These are phyloP conservation scores for Pocota personata DNA, from an alignment of 2,888 invertebrate species.

Conservation along the genomic window DNA sequence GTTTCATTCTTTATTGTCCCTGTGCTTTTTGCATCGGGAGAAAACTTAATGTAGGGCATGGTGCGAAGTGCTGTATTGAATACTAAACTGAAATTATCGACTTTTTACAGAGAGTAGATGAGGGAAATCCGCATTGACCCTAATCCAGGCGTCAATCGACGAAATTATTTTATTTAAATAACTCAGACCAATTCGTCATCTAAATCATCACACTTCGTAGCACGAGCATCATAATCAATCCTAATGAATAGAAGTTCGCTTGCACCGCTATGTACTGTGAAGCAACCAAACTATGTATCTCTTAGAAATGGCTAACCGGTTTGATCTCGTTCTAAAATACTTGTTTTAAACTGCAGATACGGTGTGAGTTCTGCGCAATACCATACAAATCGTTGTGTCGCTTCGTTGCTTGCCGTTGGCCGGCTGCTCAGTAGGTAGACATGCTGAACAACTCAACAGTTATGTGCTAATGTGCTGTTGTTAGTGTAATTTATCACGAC, in stretches of 20 bases:
- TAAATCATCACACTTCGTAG: slow-evolving; percentile 45
- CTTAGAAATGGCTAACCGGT: slow-evolving; percentile 34
- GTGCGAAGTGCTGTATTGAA: slow-evolving; percentile 41
- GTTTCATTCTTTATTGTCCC: slow-evolving; percentile 17
- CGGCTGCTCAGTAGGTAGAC: slow-evolving; percentile 38
- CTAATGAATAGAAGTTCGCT: slow-evolving; percentile 2
- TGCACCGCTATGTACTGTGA: slow-evolving; percentile 34
- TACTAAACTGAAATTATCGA: slow-evolving; percentile 40
- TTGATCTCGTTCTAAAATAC: slow-evolving; percentile 55
- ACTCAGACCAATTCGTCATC: slow-evolving; percentile 12
- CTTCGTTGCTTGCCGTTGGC: slow-evolving; percentile 12
- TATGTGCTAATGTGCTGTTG: slow-evolving; percentile 32
- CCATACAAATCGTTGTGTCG: slow-evolving; percentile 23
- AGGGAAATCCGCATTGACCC: slow-evolving; percentile 27
- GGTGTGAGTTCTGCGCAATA: slow-evolving; percentile 17
- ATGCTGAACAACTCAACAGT: slow-evolving; percentile 31
- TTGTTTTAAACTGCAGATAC: slow-evolving; percentile 25
- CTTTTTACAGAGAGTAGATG: slow-evolving; percentile 12
- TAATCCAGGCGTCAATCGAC: neutral
- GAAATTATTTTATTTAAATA: neutral
- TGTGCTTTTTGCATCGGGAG: slow-evolving; percentile 44
- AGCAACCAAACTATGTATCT: neutral
- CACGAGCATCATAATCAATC: slow-evolving; percentile 26
- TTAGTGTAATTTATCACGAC: slow-evolving; percentile 32
- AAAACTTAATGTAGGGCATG: slow-evolving; percentile 71